A percentile compares a stretch with the other conserved stretches of the same genome.
Conservation (phyloP, 2,888 invertebrate species). For the Drosophila buzzatii region DNA sequence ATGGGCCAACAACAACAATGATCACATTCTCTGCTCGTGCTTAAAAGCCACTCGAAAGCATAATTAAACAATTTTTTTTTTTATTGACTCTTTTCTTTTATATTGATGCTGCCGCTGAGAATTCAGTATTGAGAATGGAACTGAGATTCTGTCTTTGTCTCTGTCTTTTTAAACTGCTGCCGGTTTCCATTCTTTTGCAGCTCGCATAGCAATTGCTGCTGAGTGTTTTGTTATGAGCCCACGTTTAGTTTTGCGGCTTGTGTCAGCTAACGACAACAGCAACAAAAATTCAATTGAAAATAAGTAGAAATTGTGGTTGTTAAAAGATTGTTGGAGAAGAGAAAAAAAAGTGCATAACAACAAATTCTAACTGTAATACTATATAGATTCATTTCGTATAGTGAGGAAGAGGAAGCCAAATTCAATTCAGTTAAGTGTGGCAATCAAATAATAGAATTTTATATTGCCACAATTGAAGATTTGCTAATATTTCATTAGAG, state of each 20-base stretch:
- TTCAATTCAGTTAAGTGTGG: conserved; percentile 23
- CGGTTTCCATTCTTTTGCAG: conserved; percentile 39
- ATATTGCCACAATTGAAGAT: not conserved
- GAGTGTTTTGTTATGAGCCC: conserved; percentile 58
- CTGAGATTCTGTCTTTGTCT: conserved; percentile 23
- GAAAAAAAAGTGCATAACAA: conserved; percentile 32
- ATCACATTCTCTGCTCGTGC: conserved; percentile 71
- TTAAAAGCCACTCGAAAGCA: conserved; percentile 74
- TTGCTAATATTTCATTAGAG: not conserved
- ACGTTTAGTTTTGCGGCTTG: conserved; percentile 60
- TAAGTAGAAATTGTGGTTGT: conserved; percentile 65
- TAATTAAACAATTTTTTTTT: conserved; percentile 77
- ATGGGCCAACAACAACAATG: conserved; percentile 64
- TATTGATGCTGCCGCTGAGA: conserved; percentile 65
- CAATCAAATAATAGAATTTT: not conserved
- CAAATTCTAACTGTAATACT: conserved; percentile 46
- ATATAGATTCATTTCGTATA: conserved; percentile 2
- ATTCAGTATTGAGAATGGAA: conserved; percentile 38
- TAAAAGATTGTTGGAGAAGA: conserved; percentile 46
- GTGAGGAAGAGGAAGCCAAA: conserved; percentile 11
- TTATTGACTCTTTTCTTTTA: conserved; percentile 67
- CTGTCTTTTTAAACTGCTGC: conserved; percentile 35
- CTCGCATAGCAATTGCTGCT: conserved; percentile 33
- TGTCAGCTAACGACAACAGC: conserved; percentile 27
- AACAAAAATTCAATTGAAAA: conserved; percentile 58